Conservation (phyloP, 53 echinoderm and acorn worm genomes). For the Temnopleurus reevesii region DNA sequence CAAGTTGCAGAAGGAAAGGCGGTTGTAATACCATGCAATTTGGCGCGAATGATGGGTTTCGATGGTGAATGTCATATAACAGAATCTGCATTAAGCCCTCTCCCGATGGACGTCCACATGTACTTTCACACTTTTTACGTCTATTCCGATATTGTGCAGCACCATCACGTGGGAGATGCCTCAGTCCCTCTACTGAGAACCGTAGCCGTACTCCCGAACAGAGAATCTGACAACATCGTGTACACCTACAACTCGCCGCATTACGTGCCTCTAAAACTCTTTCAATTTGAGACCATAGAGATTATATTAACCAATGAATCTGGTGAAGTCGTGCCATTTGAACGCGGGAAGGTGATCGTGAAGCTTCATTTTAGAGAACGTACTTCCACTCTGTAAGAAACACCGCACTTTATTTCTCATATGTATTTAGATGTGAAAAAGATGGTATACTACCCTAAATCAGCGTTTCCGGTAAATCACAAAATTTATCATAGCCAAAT, state of each 20-base stretch:
- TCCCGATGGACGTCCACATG: constrained; percentile 57
- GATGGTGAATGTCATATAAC: constrained; percentile 13
- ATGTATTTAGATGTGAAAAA: no score
- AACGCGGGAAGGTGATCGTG: constrained; percentile 69
- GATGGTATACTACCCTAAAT: neutral
- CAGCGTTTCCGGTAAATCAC: neutral
- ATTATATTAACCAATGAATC: constrained; percentile 70
- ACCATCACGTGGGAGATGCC: constrained; percentile 66
- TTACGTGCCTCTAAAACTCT: constrained; percentile 62
- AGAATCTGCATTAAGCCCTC: neutral
- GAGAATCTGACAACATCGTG: constrained; percentile 47
- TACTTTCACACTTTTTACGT: constrained; percentile 63
- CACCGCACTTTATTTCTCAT: no score
- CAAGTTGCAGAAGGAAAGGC: neutral
- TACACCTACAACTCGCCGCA: constrained; percentile 63
- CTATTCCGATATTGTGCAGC: constrained; percentile 69
- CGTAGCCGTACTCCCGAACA: constrained; percentile 26
- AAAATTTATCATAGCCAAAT: constrained; percentile 29
- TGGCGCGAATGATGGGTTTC: constrained; percentile 10
- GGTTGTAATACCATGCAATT: neutral
- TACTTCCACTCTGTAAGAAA: neutral
- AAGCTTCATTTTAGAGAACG: constrained; percentile 75
- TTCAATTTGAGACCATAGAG: constrained; percentile 63
- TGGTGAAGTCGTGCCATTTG: constrained; percentile 55
- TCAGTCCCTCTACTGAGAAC: constrained; percentile 63